These are phyloP conservation scores for Typhlomys cinereus DNA, from an alignment of 2,113 vertebrate species.

Conservation along the genomic window DNA sequence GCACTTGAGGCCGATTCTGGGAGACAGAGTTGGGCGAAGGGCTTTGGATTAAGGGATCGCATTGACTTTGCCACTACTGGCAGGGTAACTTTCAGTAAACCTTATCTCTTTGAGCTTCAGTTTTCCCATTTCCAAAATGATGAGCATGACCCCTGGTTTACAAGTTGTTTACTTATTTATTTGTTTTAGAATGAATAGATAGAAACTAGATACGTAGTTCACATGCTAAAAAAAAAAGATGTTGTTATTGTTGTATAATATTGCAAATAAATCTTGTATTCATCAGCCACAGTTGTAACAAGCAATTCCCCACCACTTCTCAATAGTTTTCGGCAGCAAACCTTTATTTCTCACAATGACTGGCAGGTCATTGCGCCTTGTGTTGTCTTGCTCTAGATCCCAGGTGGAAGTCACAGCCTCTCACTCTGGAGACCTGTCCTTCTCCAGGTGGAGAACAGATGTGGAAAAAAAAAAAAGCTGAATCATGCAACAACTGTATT, in stretches of 20 bases:
- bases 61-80: background rate
- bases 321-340: background rate
- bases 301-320: background rate
- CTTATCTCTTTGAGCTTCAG: background rate
- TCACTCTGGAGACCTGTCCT: background rate
- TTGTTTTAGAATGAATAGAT: background rate
- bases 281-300: conserved; percentile 29
- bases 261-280: background rate
- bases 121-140: conserved; percentile 5
- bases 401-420: background rate
- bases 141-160: background rate
- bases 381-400: background rate
- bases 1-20: conserved; percentile 20
- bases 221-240: background rate
- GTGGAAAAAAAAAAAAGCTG: background rate
- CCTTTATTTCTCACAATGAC: background rate
- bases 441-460: background rate
- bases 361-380: background rate
- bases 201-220: background rate
- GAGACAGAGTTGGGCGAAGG: background rate
- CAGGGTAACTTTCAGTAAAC: background rate
- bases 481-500: background rate
- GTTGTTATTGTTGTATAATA: background rate
- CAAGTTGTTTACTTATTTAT: conserved; percentile 9
- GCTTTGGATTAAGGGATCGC: background rate